Percentiles rank a stretch among this genome's conserved stretches.
Conservation (phyloP, 1,140 invertebrate species). For the Solenopsis invicta region DNA sequence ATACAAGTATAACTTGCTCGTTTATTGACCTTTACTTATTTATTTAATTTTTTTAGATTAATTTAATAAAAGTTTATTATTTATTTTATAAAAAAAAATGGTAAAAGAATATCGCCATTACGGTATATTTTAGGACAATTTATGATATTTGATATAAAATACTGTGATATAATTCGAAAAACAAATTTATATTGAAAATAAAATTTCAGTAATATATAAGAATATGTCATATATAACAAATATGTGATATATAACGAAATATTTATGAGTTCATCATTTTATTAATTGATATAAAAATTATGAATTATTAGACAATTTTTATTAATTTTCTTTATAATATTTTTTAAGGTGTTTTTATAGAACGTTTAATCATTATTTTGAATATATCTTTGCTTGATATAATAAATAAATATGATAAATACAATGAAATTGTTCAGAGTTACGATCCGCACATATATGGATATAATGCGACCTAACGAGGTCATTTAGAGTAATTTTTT, state of each 20-base stretch:
- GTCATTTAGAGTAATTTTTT: constrained; percentile 27
- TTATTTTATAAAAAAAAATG: not conserved
- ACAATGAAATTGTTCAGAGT: constrained; percentile 68
- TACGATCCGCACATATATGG: constrained; percentile 58
- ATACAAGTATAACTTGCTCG: no score
- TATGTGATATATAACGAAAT: not conserved
- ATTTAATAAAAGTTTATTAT: not conserved
- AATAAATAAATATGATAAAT: not conserved
- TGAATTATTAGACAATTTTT: not conserved
- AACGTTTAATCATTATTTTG: not conserved
- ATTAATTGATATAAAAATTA: not conserved
- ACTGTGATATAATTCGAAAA: no score
- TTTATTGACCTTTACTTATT: no score
- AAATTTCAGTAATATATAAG: no score
- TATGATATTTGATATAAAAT: not conserved
- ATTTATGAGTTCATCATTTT: not conserved
- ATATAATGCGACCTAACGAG: constrained; percentile 13
- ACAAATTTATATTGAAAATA: no score
- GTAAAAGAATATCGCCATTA: not conserved
- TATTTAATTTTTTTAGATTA: not conserved
- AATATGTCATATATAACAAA: no score
- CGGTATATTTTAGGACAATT: not conserved
- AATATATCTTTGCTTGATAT: not conserved
- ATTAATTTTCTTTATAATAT: not conserved
- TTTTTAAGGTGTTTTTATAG: not conserved